phyloP scores from a whole-genome alignment of 2,113 vertebrate species.

The Bettongia penicillata region DNA sequence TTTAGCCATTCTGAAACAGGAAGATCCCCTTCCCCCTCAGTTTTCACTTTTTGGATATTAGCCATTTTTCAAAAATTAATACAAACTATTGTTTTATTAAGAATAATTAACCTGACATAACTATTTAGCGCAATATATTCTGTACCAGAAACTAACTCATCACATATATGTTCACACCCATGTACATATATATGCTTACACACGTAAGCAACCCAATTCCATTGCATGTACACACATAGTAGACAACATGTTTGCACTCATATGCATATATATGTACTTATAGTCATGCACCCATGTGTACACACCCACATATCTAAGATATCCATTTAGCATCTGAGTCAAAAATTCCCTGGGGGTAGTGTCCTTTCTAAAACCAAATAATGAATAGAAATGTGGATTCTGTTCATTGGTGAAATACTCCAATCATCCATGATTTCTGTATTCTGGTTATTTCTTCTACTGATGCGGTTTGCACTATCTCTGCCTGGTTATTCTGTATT shows the following conservation, averaged over 20 bases:
- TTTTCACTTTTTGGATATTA: background rate
- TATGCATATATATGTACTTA: too few species aligned
- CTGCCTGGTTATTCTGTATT: background rate
- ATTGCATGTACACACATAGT: too few species aligned
- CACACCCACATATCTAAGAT: background rate
- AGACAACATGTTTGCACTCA: too few species aligned
- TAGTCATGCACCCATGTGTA: too few species aligned
- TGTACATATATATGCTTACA: too few species aligned
- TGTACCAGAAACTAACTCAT: background rate
- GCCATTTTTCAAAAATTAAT: background rate
- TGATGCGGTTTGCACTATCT: background rate
- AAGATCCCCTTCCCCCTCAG: background rate
- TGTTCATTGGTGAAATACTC: too few species aligned
- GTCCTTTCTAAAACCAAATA: background rate
- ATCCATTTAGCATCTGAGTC: background rate
- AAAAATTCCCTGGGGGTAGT: background rate
- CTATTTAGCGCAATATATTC: background rate
- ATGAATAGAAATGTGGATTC: background rate
- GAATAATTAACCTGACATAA: background rate
- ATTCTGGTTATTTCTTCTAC: background rate
- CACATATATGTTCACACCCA: background rate
- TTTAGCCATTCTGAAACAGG: background rate
- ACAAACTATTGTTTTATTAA: background rate
- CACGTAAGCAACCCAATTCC: too few species aligned
- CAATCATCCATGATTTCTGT: background rate